These are phyloP conservation scores for Merodon equestris DNA, from an alignment of 2,888 invertebrate species.

Conservation along the genomic window DNA sequence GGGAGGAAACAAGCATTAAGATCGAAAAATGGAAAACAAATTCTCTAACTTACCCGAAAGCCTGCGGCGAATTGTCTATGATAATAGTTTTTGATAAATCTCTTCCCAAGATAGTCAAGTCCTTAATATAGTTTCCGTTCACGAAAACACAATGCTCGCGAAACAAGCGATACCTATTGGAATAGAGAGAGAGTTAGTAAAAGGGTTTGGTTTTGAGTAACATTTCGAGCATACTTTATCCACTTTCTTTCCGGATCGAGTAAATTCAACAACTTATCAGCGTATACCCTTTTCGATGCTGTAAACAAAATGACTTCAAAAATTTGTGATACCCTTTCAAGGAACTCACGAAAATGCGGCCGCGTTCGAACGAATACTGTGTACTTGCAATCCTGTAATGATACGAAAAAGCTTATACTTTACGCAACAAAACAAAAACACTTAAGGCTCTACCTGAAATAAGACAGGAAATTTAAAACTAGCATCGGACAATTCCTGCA, in stretches of 20 bases:
- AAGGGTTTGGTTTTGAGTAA: background rate
- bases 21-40: background rate
- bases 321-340: slow-evolving; percentile 90
- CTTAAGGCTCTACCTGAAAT: slow-evolving; percentile 82
- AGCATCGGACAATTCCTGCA: slow-evolving; percentile 94
- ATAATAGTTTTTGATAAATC: slow-evolving; percentile 94
- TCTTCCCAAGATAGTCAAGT: slow-evolving; percentile 93
- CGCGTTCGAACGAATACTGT: slow-evolving; percentile 92
- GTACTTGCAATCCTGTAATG: slow-evolving; percentile 90
- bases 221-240: slow-evolving; percentile 80
- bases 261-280: slow-evolving; percentile 94
- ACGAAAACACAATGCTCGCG: slow-evolving; percentile 97
- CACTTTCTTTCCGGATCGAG: slow-evolving; percentile 92
- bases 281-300: slow-evolving; percentile 96
- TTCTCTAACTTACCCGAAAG: slow-evolving; percentile 84
- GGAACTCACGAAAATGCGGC: slow-evolving; percentile 94
- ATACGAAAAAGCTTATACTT: background rate
- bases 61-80: slow-evolving; percentile 94
- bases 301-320: slow-evolving; percentile 98
- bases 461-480: slow-evolving; percentile 95
- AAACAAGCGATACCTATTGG: slow-evolving; percentile 86
- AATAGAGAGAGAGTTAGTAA: no score
- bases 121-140: slow-evolving; percentile 97
- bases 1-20: background rate
- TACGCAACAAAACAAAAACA: background rate